Conservation (phyloP, 2,888 invertebrate genomes). For the Cremastinae sp. region DNA sequence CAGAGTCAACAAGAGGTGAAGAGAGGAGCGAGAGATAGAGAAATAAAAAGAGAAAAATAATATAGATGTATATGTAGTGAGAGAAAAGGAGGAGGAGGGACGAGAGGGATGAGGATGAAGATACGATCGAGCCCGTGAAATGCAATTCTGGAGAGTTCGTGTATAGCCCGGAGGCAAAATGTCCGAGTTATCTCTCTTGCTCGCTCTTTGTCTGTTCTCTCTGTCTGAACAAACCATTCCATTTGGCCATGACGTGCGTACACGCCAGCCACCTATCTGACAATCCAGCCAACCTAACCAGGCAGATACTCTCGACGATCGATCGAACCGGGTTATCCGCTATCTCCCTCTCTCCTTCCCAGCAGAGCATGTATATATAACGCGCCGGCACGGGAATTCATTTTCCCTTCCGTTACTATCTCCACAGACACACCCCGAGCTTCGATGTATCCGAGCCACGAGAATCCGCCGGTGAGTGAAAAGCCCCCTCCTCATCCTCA, state of each 20-base stretch:
- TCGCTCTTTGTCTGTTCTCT: constrained; percentile 31
- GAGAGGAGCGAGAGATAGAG: constrained; percentile 6
- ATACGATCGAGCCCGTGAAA: constrained; percentile 32
- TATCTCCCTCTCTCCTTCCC: constrained; percentile 30
- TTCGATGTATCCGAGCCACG: constrained; percentile 22
- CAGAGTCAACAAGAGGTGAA: constrained; percentile 5
- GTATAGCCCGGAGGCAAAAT: constrained; percentile 41
- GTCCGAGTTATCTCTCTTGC: constrained; percentile 33
- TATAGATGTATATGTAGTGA: too few relatives aligned
- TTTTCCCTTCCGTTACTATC: constrained; percentile 68
- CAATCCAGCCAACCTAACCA: constrained; percentile 44
- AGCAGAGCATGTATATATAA: background rate
- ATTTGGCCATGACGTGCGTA: constrained; percentile 42
- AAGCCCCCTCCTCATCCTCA: constrained; percentile 26
- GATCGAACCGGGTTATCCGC: constrained; percentile 75
- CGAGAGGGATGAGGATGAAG: constrained; percentile 10
- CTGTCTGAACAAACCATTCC: constrained; percentile 44
- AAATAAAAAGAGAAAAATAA: constrained; percentile 3
- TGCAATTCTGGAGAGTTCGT: constrained; percentile 49
- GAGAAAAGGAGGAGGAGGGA: constrained; percentile 11
- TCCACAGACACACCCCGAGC: constrained; percentile 14
- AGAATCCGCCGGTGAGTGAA: constrained; percentile 32
- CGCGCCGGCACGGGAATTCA: constrained; percentile 71
- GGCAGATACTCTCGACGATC: constrained; percentile 69
- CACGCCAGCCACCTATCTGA: constrained; percentile 46